Conservation (phyloP, 1,140 invertebrate genomes). For the Drosophila arizonae region DNA sequence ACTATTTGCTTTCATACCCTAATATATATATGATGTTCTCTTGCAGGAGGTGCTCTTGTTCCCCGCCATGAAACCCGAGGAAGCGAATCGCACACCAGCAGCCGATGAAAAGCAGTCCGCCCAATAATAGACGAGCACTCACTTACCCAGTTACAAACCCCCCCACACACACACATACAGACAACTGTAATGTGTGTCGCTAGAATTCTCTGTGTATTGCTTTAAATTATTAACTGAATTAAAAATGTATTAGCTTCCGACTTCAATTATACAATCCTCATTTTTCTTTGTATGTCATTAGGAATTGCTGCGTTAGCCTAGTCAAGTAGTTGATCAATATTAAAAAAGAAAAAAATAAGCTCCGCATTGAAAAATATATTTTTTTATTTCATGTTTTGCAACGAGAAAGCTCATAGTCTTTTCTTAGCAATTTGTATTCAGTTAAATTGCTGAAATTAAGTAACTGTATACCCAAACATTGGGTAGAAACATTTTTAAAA, state of each 20-base stretch:
- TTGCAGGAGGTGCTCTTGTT: slow-evolving; percentile 91
- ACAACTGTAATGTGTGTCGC: not conserved
- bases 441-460: not conserved
- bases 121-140: slow-evolving; percentile 40
- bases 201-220: not conserved
- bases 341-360: too few relatives aligned
- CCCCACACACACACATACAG: not conserved
- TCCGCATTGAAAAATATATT: not conserved
- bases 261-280: not conserved
- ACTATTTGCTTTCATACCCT: not conserved
- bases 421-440: not conserved
- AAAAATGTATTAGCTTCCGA: slow-evolving; percentile 21
- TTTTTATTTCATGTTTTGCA: not conserved
- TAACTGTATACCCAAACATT: not conserved
- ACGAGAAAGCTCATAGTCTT: not conserved
- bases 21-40: slow-evolving; percentile 17
- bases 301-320: not conserved
- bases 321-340: not conserved
- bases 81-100: slow-evolving; percentile 66
- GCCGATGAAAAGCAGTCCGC: slow-evolving; percentile 3
- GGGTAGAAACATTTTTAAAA: not conserved
- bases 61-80: slow-evolving; percentile 94
- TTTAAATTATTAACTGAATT: slow-evolving; percentile 66
- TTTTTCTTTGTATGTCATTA: not conserved
- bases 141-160: not conserved